These are phyloP conservation scores for Manacus vitellinus DNA, from an alignment of 2,113 vertebrate genomes.

Conservation along the genomic window DNA sequence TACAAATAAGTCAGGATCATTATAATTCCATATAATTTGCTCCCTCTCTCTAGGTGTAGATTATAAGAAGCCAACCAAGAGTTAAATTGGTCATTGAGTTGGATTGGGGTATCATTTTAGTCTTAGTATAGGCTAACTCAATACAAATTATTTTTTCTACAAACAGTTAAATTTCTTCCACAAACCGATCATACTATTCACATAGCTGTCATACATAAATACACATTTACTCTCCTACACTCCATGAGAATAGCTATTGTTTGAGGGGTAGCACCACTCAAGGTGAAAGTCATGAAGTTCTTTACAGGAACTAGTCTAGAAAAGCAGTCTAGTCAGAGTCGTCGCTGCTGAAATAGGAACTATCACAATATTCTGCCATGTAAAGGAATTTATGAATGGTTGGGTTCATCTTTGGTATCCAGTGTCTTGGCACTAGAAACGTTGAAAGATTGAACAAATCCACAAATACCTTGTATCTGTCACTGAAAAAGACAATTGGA, in stretches of 20 bases:
- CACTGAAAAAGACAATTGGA: slow-evolving; percentile 76
- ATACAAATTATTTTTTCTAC: background rate
- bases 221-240: slow-evolving; percentile 13
- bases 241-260: background rate
- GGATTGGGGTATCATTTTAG: background rate
- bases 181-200: background rate
- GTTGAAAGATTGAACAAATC: slow-evolving; percentile 97
- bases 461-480: slow-evolving; percentile 98
- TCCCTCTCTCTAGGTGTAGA: background rate
- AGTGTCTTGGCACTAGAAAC: slow-evolving; percentile 89
- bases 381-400: slow-evolving; percentile 89
- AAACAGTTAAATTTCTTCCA: background rate
- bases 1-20: background rate
- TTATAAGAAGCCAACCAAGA: background rate
- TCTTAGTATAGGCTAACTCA: background rate
- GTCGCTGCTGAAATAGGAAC: slow-evolving; percentile 96
- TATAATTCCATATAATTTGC: background rate
- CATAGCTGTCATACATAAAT: slow-evolving; percentile 19
- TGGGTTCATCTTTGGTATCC: slow-evolving; percentile 94
- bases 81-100: background rate
- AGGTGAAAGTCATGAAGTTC: background rate
- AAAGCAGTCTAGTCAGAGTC: slow-evolving; percentile 85
- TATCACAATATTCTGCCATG: slow-evolving; percentile 90
- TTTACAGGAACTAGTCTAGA: background rate
- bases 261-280: background rate